Evolutionary conservation across 2,888 invertebrate species (phyloP), one percentile per base, ranked within the genome.

Genomic region (Ligdia adustata): DNA sequence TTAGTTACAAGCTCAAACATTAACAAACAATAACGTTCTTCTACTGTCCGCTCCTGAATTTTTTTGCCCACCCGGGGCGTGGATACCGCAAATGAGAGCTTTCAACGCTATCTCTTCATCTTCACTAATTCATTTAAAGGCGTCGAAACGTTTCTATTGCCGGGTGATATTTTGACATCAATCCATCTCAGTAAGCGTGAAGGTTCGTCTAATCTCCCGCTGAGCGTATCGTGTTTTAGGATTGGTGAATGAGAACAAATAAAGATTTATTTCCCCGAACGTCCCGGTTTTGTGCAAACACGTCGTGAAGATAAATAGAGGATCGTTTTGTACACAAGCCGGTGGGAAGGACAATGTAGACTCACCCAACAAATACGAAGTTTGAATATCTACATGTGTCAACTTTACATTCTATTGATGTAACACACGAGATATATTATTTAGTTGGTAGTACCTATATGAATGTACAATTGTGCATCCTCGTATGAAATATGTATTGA

Each of bases 241-340:
- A 81, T 83, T 79, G 78, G 80, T 81, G 79, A 84, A 79, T 78
- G 72, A 69, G 51, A 72, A 78, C 77, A 84, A 82, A 82, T 79
- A 70, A 73, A 77, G 75, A 81, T 83, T 81, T 76, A 81, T 84
- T 80, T 77, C 72, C 57, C 54, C 62, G 75, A 82, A 80, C 60
- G 65, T 67, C 65, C 64, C 62, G 66, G 67, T 70, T 69, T 85
- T 82, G 75, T 81, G 75, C 77, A 84, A 83, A 85, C 80, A 84
- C 49, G 57, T 52, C 56, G 55, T 55, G 55, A 66, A 73, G 66
- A 67, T 65, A 82, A 78, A 81, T 66, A 81, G 57, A 72, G 64
- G 64, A 66, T 67, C 66, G 68, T 75, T 72, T 62, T 70, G 70
- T 77, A 75, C 61, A 75, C 75, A 75, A 67, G 59, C 65, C 67